Conservation (phyloP, 2,113 vertebrate species). For the Brachirus orientalis region DNA sequence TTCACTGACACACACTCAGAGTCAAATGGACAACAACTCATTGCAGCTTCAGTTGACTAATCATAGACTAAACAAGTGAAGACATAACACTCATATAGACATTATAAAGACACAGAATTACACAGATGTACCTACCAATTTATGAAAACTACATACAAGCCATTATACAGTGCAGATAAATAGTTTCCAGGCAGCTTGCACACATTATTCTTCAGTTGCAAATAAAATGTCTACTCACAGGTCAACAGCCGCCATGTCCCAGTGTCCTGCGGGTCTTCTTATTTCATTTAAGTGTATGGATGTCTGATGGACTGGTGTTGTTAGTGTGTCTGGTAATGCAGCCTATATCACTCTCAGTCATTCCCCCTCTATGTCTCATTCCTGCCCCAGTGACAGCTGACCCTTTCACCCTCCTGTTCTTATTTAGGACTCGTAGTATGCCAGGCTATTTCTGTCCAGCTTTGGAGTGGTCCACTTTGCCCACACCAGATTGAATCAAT, state of each 20-base stretch:
- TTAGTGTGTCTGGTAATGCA: conserved; percentile 7
- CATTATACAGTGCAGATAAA: background rate
- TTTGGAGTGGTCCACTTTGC: conserved; percentile 33
- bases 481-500: conserved; percentile 72
- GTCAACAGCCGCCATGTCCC: conserved; percentile 2
- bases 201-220: too few species aligned
- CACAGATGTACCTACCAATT: too few species aligned
- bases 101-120: too few species aligned
- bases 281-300: background rate
- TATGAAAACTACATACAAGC: too few species aligned
- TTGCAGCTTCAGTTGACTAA: conserved; percentile 40
- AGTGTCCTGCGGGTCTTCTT: too few species aligned
- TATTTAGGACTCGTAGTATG: conserved; percentile 49
- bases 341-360: conserved; percentile 10
- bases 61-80: background rate
- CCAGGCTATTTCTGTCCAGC: conserved; percentile 71
- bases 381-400: conserved; percentile 76
- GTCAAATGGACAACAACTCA: conserved; percentile 21
- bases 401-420: conserved; percentile 62
- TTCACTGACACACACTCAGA: conserved; percentile 56
- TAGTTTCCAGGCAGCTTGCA: background rate
- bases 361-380: conserved; percentile 35
- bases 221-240: conserved; percentile 66
- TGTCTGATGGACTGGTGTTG: background rate
- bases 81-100: background rate